These are phyloP conservation scores for Pseudorhombus dupliciocellatus DNA, from an alignment of 2,113 vertebrate genomes.

Conservation along the genomic window DNA sequence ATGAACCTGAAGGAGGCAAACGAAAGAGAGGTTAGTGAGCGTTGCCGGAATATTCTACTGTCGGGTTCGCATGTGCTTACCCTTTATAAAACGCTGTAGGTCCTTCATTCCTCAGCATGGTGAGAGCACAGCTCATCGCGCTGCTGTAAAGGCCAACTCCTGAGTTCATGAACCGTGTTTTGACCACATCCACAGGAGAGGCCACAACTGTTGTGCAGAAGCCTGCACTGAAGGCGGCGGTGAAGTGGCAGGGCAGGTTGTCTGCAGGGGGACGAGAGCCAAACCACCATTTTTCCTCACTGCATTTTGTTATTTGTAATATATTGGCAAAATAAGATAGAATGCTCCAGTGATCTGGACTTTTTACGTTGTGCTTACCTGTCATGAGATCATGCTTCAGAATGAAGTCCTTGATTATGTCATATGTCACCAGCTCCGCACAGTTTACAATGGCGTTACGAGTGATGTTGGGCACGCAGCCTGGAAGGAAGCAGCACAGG, in stretches of 20 bases:
- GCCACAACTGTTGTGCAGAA: constrained; percentile 96
- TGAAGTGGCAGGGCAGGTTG: constrained; percentile 93
- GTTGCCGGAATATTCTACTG: background rate
- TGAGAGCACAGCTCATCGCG: constrained; percentile 86
- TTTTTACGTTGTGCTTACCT: constrained; percentile 78
- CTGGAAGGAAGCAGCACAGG: constrained; percentile 69
- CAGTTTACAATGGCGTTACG: constrained; percentile 96
- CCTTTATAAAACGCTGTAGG: constrained; percentile 91
- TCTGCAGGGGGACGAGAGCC: constrained; percentile 73
- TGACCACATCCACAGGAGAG: constrained; percentile 93
- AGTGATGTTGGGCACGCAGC: constrained; percentile 91
- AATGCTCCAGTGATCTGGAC: background rate
- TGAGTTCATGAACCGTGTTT: constrained; percentile 96
- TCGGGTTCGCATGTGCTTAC: constrained; percentile 71
- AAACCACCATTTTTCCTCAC: background rate
- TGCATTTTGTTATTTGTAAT: background rate
- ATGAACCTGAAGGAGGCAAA: constrained; percentile 82
- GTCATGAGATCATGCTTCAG: constrained; percentile 87
- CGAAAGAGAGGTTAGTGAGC: background rate
- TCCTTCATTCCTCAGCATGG: constrained; percentile 88
- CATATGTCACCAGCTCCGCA: constrained; percentile 95
- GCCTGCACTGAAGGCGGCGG: constrained; percentile 91
- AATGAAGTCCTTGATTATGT: constrained; percentile 91
- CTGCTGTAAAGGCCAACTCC: constrained; percentile 83
- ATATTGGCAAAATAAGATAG: background rate